A percentile compares a stretch with the other conserved stretches of the same genome.
These are phyloP conservation scores for Rhyacophila brunnea DNA, from an alignment of 1,140 invertebrate species.

Conservation along the genomic window DNA sequence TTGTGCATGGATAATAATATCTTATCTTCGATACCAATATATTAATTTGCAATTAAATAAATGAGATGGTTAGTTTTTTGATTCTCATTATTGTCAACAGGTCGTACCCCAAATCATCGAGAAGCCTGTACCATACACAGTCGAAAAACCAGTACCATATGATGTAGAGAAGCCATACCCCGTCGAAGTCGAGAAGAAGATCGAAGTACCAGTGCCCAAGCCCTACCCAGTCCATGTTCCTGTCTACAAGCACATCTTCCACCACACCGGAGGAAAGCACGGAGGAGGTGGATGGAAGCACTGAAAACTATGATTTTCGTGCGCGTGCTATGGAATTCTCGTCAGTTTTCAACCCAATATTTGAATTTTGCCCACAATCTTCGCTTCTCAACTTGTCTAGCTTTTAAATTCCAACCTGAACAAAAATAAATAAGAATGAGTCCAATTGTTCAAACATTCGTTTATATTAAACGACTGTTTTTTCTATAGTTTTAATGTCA, in stretches of 20 bases:
- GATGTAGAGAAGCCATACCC: constrained; percentile 75
- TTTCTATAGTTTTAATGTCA: too few species aligned
- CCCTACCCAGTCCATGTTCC: constrained; percentile 78
- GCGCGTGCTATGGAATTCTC: background rate
- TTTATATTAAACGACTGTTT: too few species aligned
- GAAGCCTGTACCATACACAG: constrained; percentile 71
- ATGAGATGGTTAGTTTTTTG: too few species aligned
- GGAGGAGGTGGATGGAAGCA: constrained; percentile 51
- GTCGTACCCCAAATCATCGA: constrained; percentile 64
- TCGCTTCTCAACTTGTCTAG: too few species aligned
- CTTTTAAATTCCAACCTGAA: too few species aligned
- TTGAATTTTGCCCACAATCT: too few species aligned
- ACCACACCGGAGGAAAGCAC: constrained; percentile 55
- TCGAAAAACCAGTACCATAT: constrained; percentile 74
- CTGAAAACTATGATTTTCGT: constrained; percentile 36
- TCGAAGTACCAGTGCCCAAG: constrained; percentile 72
- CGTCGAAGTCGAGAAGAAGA: constrained; percentile 75
- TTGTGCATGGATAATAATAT: too few species aligned
- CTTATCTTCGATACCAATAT: too few species aligned
- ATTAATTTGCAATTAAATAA: too few species aligned
- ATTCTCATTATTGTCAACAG: constrained; percentile 37
- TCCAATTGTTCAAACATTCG: too few species aligned
- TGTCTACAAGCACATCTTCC: constrained; percentile 78
- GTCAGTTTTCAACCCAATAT: too few species aligned
- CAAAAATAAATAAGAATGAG: too few species aligned